A percentile compares a stretch with the other conserved stretches of the same genome.
Conservation (phyloP, 2,888 invertebrate species). For the Bembecia ichneumoniformis region DNA sequence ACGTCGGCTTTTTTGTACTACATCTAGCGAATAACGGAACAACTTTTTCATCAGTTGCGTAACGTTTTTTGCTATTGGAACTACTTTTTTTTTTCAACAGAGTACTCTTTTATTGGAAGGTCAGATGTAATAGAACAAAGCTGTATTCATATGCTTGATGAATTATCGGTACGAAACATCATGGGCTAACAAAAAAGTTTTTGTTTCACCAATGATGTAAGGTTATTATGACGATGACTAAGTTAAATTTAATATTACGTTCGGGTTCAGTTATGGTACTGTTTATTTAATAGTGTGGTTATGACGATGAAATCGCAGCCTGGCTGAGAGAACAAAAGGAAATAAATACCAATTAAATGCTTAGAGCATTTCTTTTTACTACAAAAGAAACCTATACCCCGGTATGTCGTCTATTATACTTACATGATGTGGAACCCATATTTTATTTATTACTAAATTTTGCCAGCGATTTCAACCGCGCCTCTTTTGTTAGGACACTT, state of each 20-base stretch:
- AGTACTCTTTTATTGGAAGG: constrained; percentile 25
- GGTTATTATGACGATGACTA: background rate
- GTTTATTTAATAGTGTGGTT: constrained; percentile 2
- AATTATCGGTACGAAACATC: constrained; percentile 18
- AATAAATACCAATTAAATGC: too few species aligned
- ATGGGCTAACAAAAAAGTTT: constrained; percentile 2
- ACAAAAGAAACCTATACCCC: too few species aligned
- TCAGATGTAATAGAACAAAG: constrained; percentile 15
- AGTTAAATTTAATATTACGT: constrained; percentile 3
- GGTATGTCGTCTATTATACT: too few species aligned
- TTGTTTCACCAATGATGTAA: background rate
- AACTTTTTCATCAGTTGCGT: constrained; percentile 29
- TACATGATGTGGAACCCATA: too few species aligned
- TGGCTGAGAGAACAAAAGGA: background rate
- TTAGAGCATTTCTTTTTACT: too few species aligned
- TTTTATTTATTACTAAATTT: too few species aligned
- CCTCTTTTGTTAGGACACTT: too few species aligned
- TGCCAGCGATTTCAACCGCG: too few species aligned
- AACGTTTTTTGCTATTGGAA: constrained; percentile 42
- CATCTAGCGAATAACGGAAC: constrained; percentile 28
- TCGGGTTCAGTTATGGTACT: constrained; percentile 1
- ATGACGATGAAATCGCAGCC: constrained; percentile 4
- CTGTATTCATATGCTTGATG: constrained; percentile 7
- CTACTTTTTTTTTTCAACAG: constrained; percentile 27
- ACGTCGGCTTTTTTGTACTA: constrained; percentile 9